Evolutionary conservation across 1,140 invertebrate species (phyloP), one percentile per base, ranked within the genome.

Genomic region (Eriosoma lanigerum): DNA sequence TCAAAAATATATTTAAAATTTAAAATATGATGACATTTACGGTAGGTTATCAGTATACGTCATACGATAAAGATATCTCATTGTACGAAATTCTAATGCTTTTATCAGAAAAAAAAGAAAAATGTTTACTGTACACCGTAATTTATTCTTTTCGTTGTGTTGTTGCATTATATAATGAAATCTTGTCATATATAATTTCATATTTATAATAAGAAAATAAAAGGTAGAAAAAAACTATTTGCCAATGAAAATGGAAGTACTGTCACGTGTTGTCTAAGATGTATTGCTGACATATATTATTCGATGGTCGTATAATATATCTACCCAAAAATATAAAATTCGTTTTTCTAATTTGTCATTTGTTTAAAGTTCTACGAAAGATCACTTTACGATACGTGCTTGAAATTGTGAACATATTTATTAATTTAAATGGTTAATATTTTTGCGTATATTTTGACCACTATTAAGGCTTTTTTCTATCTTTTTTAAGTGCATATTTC

Each of bases 331-430:
- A n/a, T n/a, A n/a, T 9, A 54, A 46, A 76, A 76, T 58, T 60
- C 54, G 52, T 54, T 58, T 76, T 17, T 76, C 12, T 58, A 76
- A 76, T 76, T 76, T 76, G n/a, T 76, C 73, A 60, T 44, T 3
- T 24, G 19, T 10, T 24, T 10, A 44, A 6, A 17, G 56, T 13
- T 58, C 26, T 76, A n/a, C n/a, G n/a, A n/a, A n/a, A n/a, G n/a
- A n/a, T n/a, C n/a, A n/a, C n/a, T n/a, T n/a, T n/a, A n/a, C n/a
- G n/a, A n/a, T n/a, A n/a, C n/a, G n/a, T n/a, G n/a, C n/a, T n/a
- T n/a, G n/a, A n/a, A n/a, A n/a, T n/a, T n/a, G n/a, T n/a, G n/a
- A n/a, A n/a, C n/a, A n/a, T n/a, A n/a, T n/a, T n/a, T n/a, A n/a
- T n/a, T n/a, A n/a, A n/a, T n/a, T n/a, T n/a, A n/a, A n/a, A n/a